A percentile compares a stretch with the other conserved stretches of the same genome.
Conservation (phyloP, 2,888 invertebrate genomes). For the Agriotes lineatus region DNA sequence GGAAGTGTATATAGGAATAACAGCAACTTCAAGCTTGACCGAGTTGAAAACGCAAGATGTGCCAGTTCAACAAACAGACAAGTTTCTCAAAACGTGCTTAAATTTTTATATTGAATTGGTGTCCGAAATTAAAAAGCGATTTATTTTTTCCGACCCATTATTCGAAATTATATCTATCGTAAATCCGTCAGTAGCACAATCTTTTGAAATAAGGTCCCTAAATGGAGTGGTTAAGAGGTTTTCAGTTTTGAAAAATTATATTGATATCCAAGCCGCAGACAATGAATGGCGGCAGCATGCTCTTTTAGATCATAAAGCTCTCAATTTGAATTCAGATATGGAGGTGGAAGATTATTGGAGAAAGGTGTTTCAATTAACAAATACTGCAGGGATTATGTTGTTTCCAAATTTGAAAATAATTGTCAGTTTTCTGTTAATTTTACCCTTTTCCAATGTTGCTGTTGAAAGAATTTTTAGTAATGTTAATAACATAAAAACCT, state of each 20-base stretch:
- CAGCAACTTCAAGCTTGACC: too few species aligned
- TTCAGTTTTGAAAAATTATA: constrained; percentile 37
- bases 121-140: constrained; percentile 32
- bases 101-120: constrained; percentile 26
- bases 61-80: background rate
- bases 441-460: constrained; percentile 6
- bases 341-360: too few species aligned
- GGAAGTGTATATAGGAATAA: too few species aligned
- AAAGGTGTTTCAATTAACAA: too few species aligned
- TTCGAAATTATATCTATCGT: constrained; percentile 46
- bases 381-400: background rate
- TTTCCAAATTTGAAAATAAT: constrained; percentile 5
- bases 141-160: constrained; percentile 43
- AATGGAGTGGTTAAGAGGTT: constrained; percentile 38
- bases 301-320: constrained; percentile 23
- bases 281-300: constrained; percentile 48
- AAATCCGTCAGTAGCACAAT: constrained; percentile 40
- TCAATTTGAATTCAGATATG: too few species aligned
- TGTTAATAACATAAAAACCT: constrained; percentile 2
- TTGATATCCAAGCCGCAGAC: constrained; percentile 37
- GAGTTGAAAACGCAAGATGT: background rate
- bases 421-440: background rate
- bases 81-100: constrained; percentile 1
- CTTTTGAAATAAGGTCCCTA: constrained; percentile 42
- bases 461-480: constrained; percentile 6